Conservation (phyloP, 1,140 invertebrate species). For the Plodia interpunctella region DNA sequence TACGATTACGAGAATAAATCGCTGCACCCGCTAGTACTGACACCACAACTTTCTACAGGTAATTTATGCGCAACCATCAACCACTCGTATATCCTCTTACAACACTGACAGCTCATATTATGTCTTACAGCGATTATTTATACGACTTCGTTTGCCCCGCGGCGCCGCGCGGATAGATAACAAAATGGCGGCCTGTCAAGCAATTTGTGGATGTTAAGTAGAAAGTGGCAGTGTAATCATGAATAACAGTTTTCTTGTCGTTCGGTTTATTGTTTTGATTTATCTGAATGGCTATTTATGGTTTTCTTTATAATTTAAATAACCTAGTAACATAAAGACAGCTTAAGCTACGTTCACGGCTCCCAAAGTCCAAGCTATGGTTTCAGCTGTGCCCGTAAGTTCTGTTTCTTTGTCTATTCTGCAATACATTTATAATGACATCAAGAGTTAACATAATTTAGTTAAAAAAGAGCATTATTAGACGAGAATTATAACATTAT, state of each 20-base stretch:
- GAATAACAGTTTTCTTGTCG: background rate
- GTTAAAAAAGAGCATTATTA: too few relatives aligned
- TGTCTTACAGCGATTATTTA: constrained; percentile 15
- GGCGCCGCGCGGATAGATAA: constrained; percentile 6
- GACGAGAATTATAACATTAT: too few relatives aligned
- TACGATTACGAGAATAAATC: background rate
- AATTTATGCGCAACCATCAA: constrained; percentile 23
- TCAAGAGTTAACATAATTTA: too few relatives aligned
- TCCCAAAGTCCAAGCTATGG: too few relatives aligned
- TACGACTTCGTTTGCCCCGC: constrained; percentile 16
- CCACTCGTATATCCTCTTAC: constrained; percentile 22
- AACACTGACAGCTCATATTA: constrained; percentile 20
- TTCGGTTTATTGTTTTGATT: background rate
- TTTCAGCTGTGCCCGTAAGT: too few relatives aligned
- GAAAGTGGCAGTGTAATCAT: background rate
- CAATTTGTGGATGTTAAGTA: constrained; percentile 1
- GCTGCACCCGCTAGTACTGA: constrained; percentile 13
- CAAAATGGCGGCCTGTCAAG: background rate
- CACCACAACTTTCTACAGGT: constrained; percentile 4
- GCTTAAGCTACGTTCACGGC: too few relatives aligned
- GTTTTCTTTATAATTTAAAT: too few relatives aligned
- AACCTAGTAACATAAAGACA: too few relatives aligned
- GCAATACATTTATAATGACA: too few relatives aligned
- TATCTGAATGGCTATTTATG: background rate
- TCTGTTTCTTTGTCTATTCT: too few relatives aligned